A percentile compares a stretch with the other conserved stretches of the same genome.
Evolutionary conservation across 2,888 invertebrate species (phyloP).

Genomic region (Philaethria dido): DNA sequence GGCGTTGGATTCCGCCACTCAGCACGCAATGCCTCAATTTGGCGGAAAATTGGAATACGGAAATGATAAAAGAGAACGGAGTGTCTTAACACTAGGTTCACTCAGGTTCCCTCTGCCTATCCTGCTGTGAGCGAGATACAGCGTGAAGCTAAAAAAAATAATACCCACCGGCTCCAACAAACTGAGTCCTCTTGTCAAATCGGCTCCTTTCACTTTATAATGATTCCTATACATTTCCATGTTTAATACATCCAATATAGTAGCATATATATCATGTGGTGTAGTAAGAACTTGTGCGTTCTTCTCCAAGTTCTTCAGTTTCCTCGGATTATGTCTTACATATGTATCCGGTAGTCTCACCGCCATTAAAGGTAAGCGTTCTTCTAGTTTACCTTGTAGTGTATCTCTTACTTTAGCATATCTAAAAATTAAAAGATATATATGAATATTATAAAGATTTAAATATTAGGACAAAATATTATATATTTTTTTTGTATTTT

Average conservation of each 20-base stretch:
- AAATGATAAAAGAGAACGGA: too few relatives aligned
- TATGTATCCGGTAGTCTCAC: constrained; percentile 90
- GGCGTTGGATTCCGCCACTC: too few relatives aligned
- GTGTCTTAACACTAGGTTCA: too few relatives aligned
- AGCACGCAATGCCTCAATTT: too few relatives aligned
- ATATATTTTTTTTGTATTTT: too few relatives aligned
- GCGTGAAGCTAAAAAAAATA: not conserved
- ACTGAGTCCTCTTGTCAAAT: constrained; percentile 83
- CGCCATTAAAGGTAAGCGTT: constrained; percentile 94
- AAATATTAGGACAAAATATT: too few relatives aligned
- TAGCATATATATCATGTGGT: constrained; percentile 95
- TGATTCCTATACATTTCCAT: constrained; percentile 61
- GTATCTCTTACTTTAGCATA: constrained; percentile 92
- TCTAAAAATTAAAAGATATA: constrained; percentile 79
- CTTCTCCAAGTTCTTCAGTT: constrained; percentile 83
- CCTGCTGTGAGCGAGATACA: too few relatives aligned
- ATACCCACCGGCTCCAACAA: constrained; percentile 85
- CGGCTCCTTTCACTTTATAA: constrained; percentile 75
- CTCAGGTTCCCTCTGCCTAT: too few relatives aligned
- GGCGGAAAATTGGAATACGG: too few relatives aligned
- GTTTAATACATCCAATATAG: constrained; percentile 87
- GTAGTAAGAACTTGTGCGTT: constrained; percentile 90
- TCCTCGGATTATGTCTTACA: constrained; percentile 82
- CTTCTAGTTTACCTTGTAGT: constrained; percentile 95
- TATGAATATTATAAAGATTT: too few relatives aligned